Conservation (phyloP, 2,113 vertebrate genomes). For the Burhinus oedicnemus region DNA sequence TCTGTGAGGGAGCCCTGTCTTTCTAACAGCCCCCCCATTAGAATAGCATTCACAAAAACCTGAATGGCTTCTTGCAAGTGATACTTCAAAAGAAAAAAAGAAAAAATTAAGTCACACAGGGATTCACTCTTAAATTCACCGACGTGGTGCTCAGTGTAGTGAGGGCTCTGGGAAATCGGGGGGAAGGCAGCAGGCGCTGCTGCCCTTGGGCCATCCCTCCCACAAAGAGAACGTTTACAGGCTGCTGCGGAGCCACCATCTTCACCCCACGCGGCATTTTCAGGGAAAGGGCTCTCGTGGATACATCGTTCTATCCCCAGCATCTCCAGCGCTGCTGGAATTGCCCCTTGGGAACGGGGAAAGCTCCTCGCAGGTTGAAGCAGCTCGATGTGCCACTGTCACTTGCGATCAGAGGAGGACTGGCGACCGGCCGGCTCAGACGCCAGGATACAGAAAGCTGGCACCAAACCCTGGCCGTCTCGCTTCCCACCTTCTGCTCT, state of each 20-base stretch:
- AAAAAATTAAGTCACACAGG: accelerated
- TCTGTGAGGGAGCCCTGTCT: background rate
- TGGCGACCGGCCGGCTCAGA: background rate
- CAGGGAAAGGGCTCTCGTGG: background rate
- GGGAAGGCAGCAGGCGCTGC: background rate
- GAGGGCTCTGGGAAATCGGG: background rate
- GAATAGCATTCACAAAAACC: background rate
- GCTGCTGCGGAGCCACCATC: background rate
- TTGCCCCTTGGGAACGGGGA: accelerated
- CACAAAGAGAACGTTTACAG: background rate
- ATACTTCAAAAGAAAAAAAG: background rate
- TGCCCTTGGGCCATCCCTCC: background rate
- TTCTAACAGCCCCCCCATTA: background rate
- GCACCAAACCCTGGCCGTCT: background rate
- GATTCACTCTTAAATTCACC: background rate
- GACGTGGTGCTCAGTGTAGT: accelerated
- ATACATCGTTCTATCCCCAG: accelerated
- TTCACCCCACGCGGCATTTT: accelerated
- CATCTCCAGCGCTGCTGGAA: accelerated
- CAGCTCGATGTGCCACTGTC: background rate
- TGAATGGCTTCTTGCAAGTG: background rate
- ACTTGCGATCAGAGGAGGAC: accelerated
- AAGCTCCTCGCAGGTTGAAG: background rate
- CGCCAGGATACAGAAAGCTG: background rate
- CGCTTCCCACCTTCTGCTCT: background rate